Evolutionary conservation across 1,140 invertebrate genomes (phyloP).

Genomic region (Calephelis nemesis): DNA sequence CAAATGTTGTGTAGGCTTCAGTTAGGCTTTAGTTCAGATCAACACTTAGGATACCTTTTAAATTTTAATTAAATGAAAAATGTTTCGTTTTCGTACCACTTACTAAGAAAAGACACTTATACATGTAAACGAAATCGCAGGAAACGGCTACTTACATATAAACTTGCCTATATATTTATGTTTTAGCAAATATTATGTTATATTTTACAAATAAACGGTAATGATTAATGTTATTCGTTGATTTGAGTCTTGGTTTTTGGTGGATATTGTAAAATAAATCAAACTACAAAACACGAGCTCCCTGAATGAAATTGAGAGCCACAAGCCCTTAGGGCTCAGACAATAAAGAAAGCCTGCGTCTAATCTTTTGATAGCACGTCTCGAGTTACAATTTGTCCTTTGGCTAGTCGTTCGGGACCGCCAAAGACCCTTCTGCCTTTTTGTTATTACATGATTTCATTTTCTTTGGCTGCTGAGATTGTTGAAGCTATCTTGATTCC

Average conservation of each 20-base stretch:
- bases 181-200: no score
- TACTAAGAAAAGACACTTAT: no score
- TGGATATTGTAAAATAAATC: background rate
- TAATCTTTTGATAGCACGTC: slow-evolving; percentile 47
- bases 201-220: no score
- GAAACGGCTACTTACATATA: no score
- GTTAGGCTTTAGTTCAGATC: no score
- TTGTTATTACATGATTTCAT: slow-evolving; percentile 33
- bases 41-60: no score
- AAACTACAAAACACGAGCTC: slow-evolving; percentile 12
- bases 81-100: no score
- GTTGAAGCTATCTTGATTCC: slow-evolving; percentile 19
- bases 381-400: slow-evolving; percentile 44
- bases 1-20: no score
- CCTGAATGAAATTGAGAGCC: slow-evolving; percentile 32
- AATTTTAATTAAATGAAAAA: no score
- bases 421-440: slow-evolving; percentile 31
- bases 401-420: slow-evolving; percentile 30
- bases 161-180: no score
- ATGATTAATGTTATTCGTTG: no score
- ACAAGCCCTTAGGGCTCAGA: slow-evolving; percentile 19
- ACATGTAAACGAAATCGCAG: no score
- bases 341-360: slow-evolving; percentile 39
- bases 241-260: background rate
- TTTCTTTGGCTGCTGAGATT: slow-evolving; percentile 13